These are phyloP conservation scores for Rosalia funebris DNA, from an alignment of 2,888 invertebrate genomes.

Conservation along the genomic window DNA sequence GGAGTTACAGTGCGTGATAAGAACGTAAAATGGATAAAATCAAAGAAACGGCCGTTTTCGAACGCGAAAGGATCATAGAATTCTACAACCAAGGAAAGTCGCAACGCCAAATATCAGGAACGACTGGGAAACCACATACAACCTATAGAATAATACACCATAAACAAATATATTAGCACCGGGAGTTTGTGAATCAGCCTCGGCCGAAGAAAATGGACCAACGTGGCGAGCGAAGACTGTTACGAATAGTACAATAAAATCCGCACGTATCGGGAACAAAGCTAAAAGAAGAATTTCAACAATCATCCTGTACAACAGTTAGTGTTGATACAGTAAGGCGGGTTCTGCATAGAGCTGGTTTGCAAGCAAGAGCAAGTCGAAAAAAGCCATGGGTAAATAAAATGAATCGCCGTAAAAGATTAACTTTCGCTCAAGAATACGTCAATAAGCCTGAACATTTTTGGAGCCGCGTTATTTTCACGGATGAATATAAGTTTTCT, in stretches of 20 bases:
- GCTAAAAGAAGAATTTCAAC: background rate
- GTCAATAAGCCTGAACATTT: background rate
- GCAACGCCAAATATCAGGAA: background rate
- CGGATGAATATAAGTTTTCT: background rate
- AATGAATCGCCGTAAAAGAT: background rate
- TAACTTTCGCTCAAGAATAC: background rate
- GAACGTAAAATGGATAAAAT: background rate
- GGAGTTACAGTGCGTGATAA: background rate
- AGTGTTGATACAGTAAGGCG: background rate
- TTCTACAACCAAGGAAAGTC: background rate
- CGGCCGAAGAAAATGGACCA: background rate
- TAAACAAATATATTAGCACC: background rate
- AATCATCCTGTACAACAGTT: background rate
- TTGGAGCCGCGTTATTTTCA: background rate
- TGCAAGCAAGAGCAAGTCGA: background rate
- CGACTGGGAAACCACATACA: background rate
- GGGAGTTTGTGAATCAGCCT: background rate
- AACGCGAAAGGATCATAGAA: background rate
- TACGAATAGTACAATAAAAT: background rate
- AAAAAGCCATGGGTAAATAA: background rate
- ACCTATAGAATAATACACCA: background rate
- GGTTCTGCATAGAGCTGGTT: background rate
- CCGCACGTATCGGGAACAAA: background rate
- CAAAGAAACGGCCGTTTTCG: no score
- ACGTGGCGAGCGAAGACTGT: background rate